phyloP scores from a whole-genome alignment of 1,140 invertebrate species.

The Aphis gossypii region DNA sequence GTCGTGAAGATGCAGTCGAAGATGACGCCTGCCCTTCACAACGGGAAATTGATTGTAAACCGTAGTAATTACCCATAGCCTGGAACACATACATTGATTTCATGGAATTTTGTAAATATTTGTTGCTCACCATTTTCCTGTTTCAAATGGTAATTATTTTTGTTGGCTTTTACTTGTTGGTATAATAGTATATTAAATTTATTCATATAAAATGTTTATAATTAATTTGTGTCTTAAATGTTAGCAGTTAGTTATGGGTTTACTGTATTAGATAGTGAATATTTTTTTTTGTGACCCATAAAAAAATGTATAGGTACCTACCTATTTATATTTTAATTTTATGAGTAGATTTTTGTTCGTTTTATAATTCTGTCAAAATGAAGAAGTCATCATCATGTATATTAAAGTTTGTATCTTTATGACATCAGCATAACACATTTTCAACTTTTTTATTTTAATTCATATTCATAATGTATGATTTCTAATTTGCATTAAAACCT shows the following conservation, averaged over 20 bases:
- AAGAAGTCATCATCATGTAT: not conserved
- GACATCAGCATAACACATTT: not conserved
- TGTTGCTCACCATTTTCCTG: slow-evolving; percentile 58
- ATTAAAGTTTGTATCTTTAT: not conserved
- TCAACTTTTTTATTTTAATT: not conserved
- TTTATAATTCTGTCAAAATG: not conserved
- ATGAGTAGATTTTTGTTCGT: not conserved
- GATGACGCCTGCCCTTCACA: not conserved
- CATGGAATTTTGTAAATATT: slow-evolving; percentile 59
- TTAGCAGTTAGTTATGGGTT: not conserved
- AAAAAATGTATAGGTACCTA: not conserved
- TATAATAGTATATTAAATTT: too few species aligned
- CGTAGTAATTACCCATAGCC: not conserved
- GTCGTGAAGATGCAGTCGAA: not conserved
- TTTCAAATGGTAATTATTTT: slow-evolving; percentile 57
- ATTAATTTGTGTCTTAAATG: not conserved
- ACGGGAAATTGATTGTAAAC: not conserved
- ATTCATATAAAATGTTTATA: too few species aligned
- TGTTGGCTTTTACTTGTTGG: not conserved
- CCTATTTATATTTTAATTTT: not conserved
- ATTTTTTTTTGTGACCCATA: not conserved
- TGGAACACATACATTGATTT: slow-evolving; percentile 34
- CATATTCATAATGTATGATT: not conserved
- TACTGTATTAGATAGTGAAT: not conserved
- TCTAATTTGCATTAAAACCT: not conserved